Evolutionary conservation across 1,140 invertebrate species (phyloP), one percentile per base, ranked within the genome.

Genomic region (Drosophila persimilis): DNA sequence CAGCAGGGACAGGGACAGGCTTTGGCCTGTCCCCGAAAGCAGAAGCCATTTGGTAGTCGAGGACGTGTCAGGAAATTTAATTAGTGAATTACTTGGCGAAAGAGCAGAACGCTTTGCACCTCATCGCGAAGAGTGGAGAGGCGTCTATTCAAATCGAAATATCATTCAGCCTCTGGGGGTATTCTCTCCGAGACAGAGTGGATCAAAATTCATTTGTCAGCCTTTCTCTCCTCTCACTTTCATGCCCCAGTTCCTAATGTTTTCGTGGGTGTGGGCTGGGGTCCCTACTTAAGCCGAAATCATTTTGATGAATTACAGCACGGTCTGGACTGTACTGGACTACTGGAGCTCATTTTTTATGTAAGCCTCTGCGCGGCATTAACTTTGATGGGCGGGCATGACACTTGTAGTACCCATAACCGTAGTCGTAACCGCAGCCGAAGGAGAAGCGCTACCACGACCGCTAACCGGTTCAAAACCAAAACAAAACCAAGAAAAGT

Each of bases 31-130:
- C 35, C 15, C 53, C 39, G n/a, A 13, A 64, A 48, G n/a, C 64
- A 72, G 31, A 43, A 51, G 22, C 53, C 55, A 59, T 48, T 72
- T 72, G 51, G 35, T 29, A n/a, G 4, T 24, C n/a, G 11, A 22
- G 58, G 50, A 83, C 83, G 83, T 86, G 83, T 57, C 55, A 50
- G 57, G 83, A 79, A 86, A 86, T 88, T 86, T 76, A 86, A 86
- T 86, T 88, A 86, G 63, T 64, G 71, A 65, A 63, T 76, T 81
- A 76, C 77, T 64, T 56, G 39, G 69, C 20, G 22, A 46, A 70
- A 54, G 39, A 47, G 41, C 35, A 29, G 54, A 48, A 52, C 41
- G 55, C 73, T 72, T 75, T 50, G 48, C 62, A 75, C 70, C 83
- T 67, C 78, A 48, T 73, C 61, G 46, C 31, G 41, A 24, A 31